A percentile compares a stretch with the other conserved stretches of the same genome.
These are phyloP conservation scores for Elmis aenea DNA, from an alignment of 2,888 invertebrate genomes.

Conservation along the genomic window DNA sequence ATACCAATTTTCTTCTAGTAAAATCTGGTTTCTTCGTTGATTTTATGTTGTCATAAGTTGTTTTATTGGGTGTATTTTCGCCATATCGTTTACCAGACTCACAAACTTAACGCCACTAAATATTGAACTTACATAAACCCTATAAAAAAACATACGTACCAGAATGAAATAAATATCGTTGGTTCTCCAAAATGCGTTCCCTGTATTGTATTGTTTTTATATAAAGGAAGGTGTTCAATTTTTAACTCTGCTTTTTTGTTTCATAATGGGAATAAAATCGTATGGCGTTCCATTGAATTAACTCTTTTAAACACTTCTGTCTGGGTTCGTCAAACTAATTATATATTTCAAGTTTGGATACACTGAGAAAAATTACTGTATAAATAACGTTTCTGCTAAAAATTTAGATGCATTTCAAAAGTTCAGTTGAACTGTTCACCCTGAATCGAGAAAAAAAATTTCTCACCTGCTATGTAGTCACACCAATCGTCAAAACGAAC, in stretches of 20 bases:
- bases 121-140: constrained; percentile 18
- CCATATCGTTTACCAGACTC: constrained; percentile 22
- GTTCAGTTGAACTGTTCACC: constrained; percentile 19
- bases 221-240: constrained; percentile 14
- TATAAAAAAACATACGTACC: constrained; percentile 29
- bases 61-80: background rate
- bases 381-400: constrained; percentile 19
- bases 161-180: constrained; percentile 14
- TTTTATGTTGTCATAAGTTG: too few relatives aligned
- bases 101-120: constrained; percentile 26
- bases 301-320: background rate
- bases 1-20: too few relatives aligned
- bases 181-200: constrained; percentile 10
- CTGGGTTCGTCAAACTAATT: background rate
- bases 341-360: constrained; percentile 19
- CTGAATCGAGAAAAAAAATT: constrained; percentile 25
- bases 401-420: constrained; percentile 17
- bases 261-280: constrained; percentile 12
- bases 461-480: constrained; percentile 28
- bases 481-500: constrained; percentile 22
- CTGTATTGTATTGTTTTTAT: constrained; percentile 9
- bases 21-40: too few relatives aligned
- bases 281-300: constrained; percentile 9
- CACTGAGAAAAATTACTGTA: constrained; percentile 25
- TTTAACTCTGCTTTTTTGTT: constrained; percentile 12